Evolutionary conservation across 64 coral and sea anemone genomes (phyloP), one percentile per base, ranked within the genome.

Genomic region (Stichodactyla helianthus): DNA sequence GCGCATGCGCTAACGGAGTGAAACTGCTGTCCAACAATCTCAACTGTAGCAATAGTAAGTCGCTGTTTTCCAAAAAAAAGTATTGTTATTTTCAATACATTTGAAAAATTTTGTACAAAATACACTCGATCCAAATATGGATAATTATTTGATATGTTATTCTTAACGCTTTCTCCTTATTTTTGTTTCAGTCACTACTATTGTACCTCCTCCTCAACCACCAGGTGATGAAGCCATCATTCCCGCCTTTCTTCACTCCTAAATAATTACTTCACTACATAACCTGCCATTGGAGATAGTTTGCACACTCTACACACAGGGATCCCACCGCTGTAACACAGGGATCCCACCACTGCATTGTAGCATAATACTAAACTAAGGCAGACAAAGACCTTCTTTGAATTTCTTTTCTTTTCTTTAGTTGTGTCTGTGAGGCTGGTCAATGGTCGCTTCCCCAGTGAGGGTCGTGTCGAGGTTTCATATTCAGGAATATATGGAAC

Each of bases 1-100:
- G 90, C 78, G 52, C 79, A 28, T 92, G 90, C 59, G 85, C 85
- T 18, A 92, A 86, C 22, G 90, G 90, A 6, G 53, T 58, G 63
- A 17, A 55, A 10, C 59, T 92, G 19, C 77, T 85, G 54, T 6
- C 71, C 9, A 85, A 87, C 31, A 76, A 83, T 7, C 86, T 63
- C 9, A 86, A 82, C 13, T 92, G 90, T 61, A 87, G 86, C 28
- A 71, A 87, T 56, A 61, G 90, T 87, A 82, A 59, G 16, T 1
- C 20, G 35, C 2, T 44, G 35, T 44, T 44, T 44, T 44, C 16
- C 27, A 74, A 74, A 74, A 26, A 11, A 9, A 6, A 35, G 13
- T 31, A 23, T 9, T 58, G 8, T 58, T 20, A 65, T 16, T 65
- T 65, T 65, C 18, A 65, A 65, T 18, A 58, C 14, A 58, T 11